Percentiles rank a stretch among this genome's conserved stretches.
Evolutionary conservation across 2,113 vertebrate species (phyloP).

Genomic region (Barnardius zonarius): DNA sequence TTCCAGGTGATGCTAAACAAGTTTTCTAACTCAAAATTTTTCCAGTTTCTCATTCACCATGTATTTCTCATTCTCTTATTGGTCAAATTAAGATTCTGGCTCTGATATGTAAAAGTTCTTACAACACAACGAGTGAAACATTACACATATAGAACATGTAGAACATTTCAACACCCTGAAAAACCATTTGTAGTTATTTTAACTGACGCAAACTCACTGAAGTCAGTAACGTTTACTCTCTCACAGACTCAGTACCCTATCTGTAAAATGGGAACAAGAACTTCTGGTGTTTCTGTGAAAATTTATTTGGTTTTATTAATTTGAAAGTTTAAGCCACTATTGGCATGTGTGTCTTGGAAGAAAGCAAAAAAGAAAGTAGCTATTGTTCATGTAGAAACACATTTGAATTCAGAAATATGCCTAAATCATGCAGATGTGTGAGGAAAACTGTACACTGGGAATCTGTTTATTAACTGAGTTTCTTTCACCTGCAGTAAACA

Average conservation of each 20-base stretch:
- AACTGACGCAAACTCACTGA: not conserved
- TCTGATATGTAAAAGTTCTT: not conserved
- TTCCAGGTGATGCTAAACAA: not conserved
- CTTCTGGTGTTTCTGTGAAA: not conserved
- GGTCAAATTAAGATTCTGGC: not conserved
- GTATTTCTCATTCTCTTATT: not conserved
- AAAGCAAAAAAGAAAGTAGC: not conserved
- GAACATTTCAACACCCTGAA: not conserved
- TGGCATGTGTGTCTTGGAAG: not conserved
- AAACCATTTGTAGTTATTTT: not conserved
- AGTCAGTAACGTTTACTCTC: not conserved
- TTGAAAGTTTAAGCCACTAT: not conserved
- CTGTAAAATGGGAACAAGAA: not conserved
- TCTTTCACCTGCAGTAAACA: not conserved
- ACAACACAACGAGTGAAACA: not conserved
- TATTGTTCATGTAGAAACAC: not conserved
- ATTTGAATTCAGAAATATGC: not conserved
- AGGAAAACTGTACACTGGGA: not conserved
- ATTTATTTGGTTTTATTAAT: not conserved
- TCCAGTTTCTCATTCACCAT: not conserved
- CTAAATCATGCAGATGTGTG: not conserved
- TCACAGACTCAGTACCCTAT: not conserved
- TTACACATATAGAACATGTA: not conserved
- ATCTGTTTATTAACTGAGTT: not conserved
- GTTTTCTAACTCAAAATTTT: not conserved